These are phyloP conservation scores for Drosophila teissieri DNA, from an alignment of 1,140 invertebrate genomes.

Conservation along the genomic window DNA sequence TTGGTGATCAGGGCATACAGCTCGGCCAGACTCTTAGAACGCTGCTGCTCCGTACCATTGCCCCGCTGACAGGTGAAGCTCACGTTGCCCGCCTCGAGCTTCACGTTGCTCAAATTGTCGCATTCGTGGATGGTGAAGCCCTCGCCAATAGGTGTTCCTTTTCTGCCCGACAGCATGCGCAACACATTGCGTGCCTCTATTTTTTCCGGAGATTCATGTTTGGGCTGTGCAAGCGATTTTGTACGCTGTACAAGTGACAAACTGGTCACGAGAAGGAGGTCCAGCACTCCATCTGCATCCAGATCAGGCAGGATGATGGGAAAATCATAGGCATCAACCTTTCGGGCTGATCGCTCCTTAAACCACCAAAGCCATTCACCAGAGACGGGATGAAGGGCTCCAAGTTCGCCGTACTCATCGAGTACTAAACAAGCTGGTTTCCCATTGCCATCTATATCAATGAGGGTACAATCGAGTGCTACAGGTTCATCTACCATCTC, in stretches of 20 bases:
- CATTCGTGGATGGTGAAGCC: conserved; percentile 86
- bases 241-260: conserved; percentile 65
- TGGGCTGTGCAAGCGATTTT: conserved; percentile 52
- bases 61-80: conserved; percentile 85
- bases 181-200: conserved; percentile 86
- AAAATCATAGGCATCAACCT: conserved; percentile 87
- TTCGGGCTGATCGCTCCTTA: conserved; percentile 85
- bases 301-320: conserved; percentile 90
- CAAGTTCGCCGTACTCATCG: conserved; percentile 88
- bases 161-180: conserved; percentile 87
- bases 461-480: conserved; percentile 89
- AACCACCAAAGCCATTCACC: conserved; percentile 87
- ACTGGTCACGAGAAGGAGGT: conserved; percentile 87
- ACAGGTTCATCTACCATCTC: conserved; percentile 87
- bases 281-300: conserved; percentile 88
- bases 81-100: conserved; percentile 76
- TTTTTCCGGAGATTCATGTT: conserved; percentile 31
- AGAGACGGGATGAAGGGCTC: conserved; percentile 88
- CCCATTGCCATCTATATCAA: conserved; percentile 89
- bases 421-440: conserved; percentile 90
- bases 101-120: conserved; percentile 84
- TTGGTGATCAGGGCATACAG: conserved; percentile 84
- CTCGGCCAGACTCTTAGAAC: conserved; percentile 78
- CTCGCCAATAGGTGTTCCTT: conserved; percentile 85
- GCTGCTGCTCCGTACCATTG: conserved; percentile 75